Conservation (phyloP, 1,140 invertebrate species). For the Hirudo medicinalis region DNA sequence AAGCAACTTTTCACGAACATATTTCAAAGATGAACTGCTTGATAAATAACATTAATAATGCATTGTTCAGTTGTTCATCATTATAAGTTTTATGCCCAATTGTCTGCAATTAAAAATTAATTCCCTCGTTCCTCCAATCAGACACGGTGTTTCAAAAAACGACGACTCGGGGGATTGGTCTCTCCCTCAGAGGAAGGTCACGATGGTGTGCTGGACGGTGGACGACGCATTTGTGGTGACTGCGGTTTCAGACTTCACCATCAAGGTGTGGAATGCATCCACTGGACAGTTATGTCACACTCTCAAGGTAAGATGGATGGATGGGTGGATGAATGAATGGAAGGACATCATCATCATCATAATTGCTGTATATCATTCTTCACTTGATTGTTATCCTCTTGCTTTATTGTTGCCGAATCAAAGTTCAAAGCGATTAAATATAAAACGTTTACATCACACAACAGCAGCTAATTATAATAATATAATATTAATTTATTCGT, state of each 20-base stretch:
- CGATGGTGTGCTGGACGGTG: slow-evolving; percentile 87
- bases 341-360: not conserved
- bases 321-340: not conserved
- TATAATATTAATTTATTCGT: slow-evolving; percentile 9
- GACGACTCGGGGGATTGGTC: not conserved
- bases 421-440: not conserved
- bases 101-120: too few species aligned
- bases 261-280: slow-evolving; percentile 76
- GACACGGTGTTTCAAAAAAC: not conserved
- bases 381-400: not conserved
- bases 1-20: too few species aligned
- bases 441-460: not conserved
- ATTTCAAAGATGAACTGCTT: too few species aligned
- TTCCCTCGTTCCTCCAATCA: not conserved
- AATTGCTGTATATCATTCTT: not conserved
- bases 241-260: slow-evolving; percentile 62
- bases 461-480: too few species aligned
- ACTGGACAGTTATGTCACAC: slow-evolving; percentile 40
- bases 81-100: too few species aligned
- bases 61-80: too few species aligned
- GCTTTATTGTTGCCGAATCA: not conserved
- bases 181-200: slow-evolving; percentile 47
- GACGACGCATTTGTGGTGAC: slow-evolving; percentile 78
- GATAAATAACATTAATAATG: too few species aligned
- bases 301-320: slow-evolving; percentile 33